Evolutionary conservation across 2,113 vertebrate species (phyloP).

Genomic region (Nerophis lumbriciformis): DNA sequence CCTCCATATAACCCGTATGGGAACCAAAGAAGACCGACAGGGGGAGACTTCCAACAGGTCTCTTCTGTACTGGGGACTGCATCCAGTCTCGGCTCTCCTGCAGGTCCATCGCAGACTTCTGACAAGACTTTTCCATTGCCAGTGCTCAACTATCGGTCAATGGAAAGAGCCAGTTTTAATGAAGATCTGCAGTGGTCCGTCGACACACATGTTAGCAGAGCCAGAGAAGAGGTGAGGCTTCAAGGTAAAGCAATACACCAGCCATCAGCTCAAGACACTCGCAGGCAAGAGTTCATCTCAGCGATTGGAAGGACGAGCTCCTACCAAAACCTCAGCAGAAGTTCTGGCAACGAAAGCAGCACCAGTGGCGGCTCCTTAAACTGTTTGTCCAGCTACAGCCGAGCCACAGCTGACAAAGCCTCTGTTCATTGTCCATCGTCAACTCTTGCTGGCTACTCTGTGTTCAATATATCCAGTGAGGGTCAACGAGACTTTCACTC

Average conservation of each 20-base stretch:
- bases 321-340: constrained; percentile 21
- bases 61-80: constrained; percentile 45
- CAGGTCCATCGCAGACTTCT: constrained; percentile 2
- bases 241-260: constrained; percentile 61
- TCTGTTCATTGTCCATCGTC: constrained; percentile 32
- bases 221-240: constrained; percentile 70
- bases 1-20: constrained; percentile 81
- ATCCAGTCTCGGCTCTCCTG: constrained; percentile 22
- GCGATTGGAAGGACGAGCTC: constrained; percentile 1
- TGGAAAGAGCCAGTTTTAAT: constrained; percentile 38
- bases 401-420: constrained; percentile 8
- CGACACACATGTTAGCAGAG: constrained; percentile 62
- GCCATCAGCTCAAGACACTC: constrained; percentile 49
- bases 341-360: constrained; percentile 7
- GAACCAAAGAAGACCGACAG: constrained; percentile 65
- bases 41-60: constrained; percentile 61
- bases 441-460: constrained; percentile 31
- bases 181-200: constrained; percentile 46
- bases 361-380: constrained; percentile 26
- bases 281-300: constrained; percentile 39
- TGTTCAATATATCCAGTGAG: neutral
- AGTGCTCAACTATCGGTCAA: constrained; percentile 56
- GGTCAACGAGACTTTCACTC: constrained; percentile 1
- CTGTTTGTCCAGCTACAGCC: constrained; percentile 46
- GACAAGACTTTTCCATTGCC: constrained; percentile 9